Percentiles rank a stretch among this genome's conserved stretches.
phyloP scores from a whole-genome alignment of 2,888 invertebrate species.

The Megaustenia siamemsis region DNA sequence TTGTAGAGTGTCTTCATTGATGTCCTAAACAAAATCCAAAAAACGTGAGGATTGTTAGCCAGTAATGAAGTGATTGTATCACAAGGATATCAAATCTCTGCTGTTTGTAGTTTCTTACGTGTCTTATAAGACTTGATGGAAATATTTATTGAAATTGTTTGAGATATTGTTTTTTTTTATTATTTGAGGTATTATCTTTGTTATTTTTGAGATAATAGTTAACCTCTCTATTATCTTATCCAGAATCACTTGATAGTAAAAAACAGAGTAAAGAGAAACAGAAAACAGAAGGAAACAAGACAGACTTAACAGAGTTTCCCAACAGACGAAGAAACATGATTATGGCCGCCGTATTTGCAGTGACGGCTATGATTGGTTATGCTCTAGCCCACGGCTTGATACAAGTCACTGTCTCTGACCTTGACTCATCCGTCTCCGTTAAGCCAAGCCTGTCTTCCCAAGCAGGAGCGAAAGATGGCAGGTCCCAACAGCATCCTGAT shows the following conservation, averaged over 20 bases:
- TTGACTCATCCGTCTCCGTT: neutral
- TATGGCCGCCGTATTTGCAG: constrained; percentile 75
- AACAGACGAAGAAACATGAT: constrained; percentile 75
- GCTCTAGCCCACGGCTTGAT: constrained; percentile 74
- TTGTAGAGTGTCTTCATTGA: no score
- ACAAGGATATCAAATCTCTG: no score
- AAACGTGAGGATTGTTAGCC: no score
- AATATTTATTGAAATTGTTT: no score
- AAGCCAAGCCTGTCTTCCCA: neutral
- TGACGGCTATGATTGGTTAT: constrained; percentile 74
- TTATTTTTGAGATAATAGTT: no score
- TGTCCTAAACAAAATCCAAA: no score
- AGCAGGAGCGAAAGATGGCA: neutral
- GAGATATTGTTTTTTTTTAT: no score
- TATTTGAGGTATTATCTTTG: no score
- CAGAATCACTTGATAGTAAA: constrained; percentile 56
- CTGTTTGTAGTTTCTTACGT: no score
- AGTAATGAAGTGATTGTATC: no score
- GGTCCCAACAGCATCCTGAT: neutral
- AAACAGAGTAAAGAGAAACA: constrained; percentile 61
- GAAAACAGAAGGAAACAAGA: constrained; percentile 31
- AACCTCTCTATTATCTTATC: no score
- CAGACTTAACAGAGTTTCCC: constrained; percentile 73
- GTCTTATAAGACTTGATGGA: no score
- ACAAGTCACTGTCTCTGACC: constrained; percentile 53